Evolutionary conservation across 2,797 vertebrate species (phyloP).

Genomic region (Ficedula albicollis): DNA sequence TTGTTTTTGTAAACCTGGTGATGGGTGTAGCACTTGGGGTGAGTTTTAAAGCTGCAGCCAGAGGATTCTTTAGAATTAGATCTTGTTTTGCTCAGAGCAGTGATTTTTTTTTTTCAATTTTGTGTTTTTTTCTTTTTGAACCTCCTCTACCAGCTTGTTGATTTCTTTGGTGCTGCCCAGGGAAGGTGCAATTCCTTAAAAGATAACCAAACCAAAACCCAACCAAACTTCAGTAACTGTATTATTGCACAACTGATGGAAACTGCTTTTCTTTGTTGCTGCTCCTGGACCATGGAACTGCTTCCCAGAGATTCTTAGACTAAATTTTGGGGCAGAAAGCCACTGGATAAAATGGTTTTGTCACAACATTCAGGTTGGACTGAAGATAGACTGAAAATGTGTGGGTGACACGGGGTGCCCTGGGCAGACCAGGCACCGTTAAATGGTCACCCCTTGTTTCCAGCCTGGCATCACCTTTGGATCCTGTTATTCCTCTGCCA

Average conservation of each 20-base stretch:
- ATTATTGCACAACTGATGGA: background rate
- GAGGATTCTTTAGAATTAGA: background rate
- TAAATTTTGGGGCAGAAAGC: background rate
- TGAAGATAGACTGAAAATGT: background rate
- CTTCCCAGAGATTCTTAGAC: background rate
- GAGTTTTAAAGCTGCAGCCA: background rate
- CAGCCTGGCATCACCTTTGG: background rate
- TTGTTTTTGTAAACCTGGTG: background rate
- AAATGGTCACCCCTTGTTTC: background rate
- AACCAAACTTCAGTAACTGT: background rate
- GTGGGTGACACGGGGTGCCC: background rate
- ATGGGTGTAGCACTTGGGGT: background rate
- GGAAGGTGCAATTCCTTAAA: background rate
- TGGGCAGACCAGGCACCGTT: background rate
- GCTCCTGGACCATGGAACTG: background rate
- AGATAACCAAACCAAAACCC: background rate
- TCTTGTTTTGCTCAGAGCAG: background rate
- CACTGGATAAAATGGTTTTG: background rate
- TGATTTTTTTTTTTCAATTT: background rate
- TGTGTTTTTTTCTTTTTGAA: background rate
- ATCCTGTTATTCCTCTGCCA: slow-evolving; percentile 29
- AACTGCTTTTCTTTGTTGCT: background rate
- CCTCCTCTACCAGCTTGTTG: background rate
- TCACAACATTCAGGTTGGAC: background rate
- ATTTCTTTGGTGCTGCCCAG: background rate